Evolutionary conservation across 1,140 invertebrate genomes (phyloP).

Genomic region (Zaprionus camerounensis): DNA sequence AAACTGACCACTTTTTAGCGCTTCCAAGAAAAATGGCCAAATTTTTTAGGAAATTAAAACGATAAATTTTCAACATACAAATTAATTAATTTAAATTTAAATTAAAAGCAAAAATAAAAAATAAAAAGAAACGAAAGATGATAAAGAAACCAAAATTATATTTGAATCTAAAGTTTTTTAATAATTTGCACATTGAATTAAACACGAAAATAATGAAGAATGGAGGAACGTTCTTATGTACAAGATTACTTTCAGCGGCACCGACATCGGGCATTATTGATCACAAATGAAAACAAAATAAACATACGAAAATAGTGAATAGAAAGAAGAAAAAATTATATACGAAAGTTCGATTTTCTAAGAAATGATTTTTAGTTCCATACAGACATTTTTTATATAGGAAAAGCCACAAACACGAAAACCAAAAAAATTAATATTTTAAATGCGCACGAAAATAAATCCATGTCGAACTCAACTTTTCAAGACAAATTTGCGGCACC

Average conservation of each 20-base stretch:
- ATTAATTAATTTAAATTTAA: conserved; percentile 58
- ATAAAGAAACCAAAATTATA: conserved; percentile 19
- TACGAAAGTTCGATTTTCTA: conserved; percentile 49
- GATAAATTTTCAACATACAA: conserved; percentile 52
- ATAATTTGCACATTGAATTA: conserved; percentile 68
- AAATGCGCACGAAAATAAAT: conserved; percentile 61
- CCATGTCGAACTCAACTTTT: conserved; percentile 57
- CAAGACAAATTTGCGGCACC: conserved; percentile 67
- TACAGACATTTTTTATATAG: conserved; percentile 55
- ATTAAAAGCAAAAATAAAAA: conserved; percentile 45
- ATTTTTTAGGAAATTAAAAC: conserved; percentile 79
- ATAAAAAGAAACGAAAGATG: conserved; percentile 16
- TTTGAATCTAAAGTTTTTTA: conserved; percentile 42
- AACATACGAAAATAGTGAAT: conserved; percentile 61
- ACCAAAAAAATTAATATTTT: conserved; percentile 59
- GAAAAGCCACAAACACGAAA: conserved; percentile 40
- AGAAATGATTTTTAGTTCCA: conserved; percentile 71
- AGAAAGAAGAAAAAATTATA: conserved; percentile 47
- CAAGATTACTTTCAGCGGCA: conserved; percentile 69
- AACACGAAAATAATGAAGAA: conserved; percentile 29
- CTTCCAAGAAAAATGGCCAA: conserved; percentile 82
- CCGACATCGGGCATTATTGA: conserved; percentile 46
- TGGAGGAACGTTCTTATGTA: conserved; percentile 29
- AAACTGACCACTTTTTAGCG: conserved; percentile 79
- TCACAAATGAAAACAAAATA: conserved; percentile 35